Percentiles rank a stretch among this genome's conserved stretches.
These are phyloP conservation scores for Odontomyia ornata DNA, from an alignment of 2,888 invertebrate genomes.

Conservation along the genomic window DNA sequence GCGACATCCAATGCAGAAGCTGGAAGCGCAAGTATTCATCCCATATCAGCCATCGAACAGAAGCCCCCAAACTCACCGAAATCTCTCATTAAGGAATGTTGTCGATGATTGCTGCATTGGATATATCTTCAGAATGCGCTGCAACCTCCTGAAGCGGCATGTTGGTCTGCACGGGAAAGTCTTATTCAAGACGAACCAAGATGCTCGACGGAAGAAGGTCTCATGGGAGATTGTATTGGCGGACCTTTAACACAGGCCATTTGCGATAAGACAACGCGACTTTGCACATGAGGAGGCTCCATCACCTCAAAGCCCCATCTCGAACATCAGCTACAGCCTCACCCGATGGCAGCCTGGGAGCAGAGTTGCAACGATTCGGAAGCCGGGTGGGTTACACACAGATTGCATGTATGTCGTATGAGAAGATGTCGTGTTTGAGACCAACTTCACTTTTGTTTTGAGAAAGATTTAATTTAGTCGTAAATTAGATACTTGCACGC, in stretches of 20 bases:
- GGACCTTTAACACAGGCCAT: slow-evolving; percentile 27
- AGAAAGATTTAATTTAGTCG: slow-evolving; percentile 49
- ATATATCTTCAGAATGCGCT: neutral
- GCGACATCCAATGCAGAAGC: neutral
- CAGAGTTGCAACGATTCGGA: slow-evolving; percentile 14
- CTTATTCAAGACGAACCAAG: neutral
- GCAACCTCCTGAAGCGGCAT: slow-evolving; percentile 19
- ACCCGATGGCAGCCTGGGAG: neutral
- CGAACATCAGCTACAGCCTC: neutral
- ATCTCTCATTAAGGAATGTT: slow-evolving; percentile 43
- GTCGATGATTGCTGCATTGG: slow-evolving; percentile 39
- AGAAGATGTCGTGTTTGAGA: slow-evolving; percentile 45
- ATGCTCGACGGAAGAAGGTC: slow-evolving; percentile 24
- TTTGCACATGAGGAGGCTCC: slow-evolving; percentile 1
- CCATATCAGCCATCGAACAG: slow-evolving; percentile 42
- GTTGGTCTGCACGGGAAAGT: slow-evolving; percentile 16
- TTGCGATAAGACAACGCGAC: slow-evolving; percentile 28
- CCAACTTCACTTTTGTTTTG: slow-evolving; percentile 50
- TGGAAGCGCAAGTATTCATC: slow-evolving; percentile 26
- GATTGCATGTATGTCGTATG: slow-evolving; percentile 43
- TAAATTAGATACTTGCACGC: slow-evolving; percentile 49
- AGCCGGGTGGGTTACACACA: slow-evolving; percentile 40
- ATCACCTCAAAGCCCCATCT: neutral
- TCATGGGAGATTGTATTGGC: slow-evolving; percentile 29
- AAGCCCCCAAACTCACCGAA: slow-evolving; percentile 44